These are phyloP conservation scores for Tetramorium alpestre DNA, from an alignment of 1,140 invertebrate genomes.

Conservation along the genomic window DNA sequence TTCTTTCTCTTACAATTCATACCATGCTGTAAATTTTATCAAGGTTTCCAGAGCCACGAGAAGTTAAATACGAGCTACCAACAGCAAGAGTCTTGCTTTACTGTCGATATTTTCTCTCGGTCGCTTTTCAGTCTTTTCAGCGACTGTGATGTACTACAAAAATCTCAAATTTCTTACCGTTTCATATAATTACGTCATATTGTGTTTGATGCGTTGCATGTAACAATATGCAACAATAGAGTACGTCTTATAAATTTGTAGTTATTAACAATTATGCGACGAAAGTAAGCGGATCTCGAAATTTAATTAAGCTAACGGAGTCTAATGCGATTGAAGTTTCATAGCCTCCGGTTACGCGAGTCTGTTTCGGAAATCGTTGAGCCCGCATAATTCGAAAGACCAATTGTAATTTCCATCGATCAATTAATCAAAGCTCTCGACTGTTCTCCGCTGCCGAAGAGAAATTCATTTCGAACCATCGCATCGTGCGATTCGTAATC, in stretches of 20 bases:
- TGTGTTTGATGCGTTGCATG: background rate
- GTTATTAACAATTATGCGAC: background rate
- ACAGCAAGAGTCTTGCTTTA: background rate
- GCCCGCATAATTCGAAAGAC: background rate
- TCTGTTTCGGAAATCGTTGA: conserved; percentile 7
- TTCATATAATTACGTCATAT: background rate
- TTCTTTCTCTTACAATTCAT: background rate
- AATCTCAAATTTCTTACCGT: background rate
- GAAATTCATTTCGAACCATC: background rate
- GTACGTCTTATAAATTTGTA: background rate
- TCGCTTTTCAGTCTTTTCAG: background rate
- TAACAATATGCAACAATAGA: too few species aligned
- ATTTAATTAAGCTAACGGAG: conserved; percentile 18
- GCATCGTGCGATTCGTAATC: background rate
- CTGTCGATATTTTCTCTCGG: background rate
- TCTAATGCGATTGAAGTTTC: background rate
- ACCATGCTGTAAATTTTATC: background rate
- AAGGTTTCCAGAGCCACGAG: background rate
- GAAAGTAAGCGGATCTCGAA: background rate
- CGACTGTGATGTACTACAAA: conserved; percentile 1
- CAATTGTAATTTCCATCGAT: background rate
- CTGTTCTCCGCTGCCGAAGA: background rate
- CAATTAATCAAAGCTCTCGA: background rate
- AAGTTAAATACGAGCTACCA: conserved; percentile 39
- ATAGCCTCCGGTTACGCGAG: background rate